Conservation (phyloP, 2,797 vertebrate genomes). For the Enteromius fasciolatus region DNA sequence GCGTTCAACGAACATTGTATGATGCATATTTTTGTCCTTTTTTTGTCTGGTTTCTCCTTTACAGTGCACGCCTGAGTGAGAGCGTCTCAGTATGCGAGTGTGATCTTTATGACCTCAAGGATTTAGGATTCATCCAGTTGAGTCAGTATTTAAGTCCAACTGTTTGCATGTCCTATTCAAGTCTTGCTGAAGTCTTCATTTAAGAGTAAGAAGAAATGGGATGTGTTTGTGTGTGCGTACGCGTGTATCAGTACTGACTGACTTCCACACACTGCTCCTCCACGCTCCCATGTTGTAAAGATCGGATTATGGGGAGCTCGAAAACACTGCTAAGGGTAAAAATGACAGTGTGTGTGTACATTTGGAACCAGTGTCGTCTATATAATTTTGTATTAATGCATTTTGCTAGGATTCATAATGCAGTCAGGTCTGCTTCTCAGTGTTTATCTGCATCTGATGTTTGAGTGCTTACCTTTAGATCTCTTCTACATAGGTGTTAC, state of each 20-base stretch:
- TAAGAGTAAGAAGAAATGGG: conserved; percentile 71
- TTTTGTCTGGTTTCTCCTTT: conserved; percentile 67
- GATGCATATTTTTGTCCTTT: conserved; percentile 80
- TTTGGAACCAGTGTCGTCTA: conserved; percentile 63
- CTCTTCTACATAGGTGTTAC: conserved; percentile 29
- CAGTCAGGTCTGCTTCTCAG: conserved; percentile 37
- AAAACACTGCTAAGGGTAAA: conserved; percentile 47
- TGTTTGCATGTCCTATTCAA: conserved; percentile 75
- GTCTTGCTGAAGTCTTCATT: conserved; percentile 83
- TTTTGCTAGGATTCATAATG: conserved; percentile 47
- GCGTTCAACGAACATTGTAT: conserved; percentile 61
- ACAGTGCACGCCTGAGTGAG: conserved; percentile 82
- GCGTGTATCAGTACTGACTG: conserved; percentile 52
- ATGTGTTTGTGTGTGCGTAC: conserved; percentile 57
- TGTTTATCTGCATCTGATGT: conserved; percentile 45
- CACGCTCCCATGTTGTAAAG: conserved; percentile 44
- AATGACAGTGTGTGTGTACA: conserved; percentile 58
- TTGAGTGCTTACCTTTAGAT: conserved; percentile 48
- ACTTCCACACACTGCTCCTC: conserved; percentile 53
- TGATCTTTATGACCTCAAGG: conserved; percentile 72
- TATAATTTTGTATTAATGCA: conserved; percentile 60
- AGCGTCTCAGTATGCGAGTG: conserved; percentile 75
- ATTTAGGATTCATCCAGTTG: conserved; percentile 76
- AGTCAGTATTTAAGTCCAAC: conserved; percentile 70
- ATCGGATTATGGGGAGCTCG: conserved; percentile 58